Evolutionary conservation across 2,113 vertebrate genomes (phyloP), one percentile per base, ranked within the genome.

Genomic region (Ceyx margarethae): DNA sequence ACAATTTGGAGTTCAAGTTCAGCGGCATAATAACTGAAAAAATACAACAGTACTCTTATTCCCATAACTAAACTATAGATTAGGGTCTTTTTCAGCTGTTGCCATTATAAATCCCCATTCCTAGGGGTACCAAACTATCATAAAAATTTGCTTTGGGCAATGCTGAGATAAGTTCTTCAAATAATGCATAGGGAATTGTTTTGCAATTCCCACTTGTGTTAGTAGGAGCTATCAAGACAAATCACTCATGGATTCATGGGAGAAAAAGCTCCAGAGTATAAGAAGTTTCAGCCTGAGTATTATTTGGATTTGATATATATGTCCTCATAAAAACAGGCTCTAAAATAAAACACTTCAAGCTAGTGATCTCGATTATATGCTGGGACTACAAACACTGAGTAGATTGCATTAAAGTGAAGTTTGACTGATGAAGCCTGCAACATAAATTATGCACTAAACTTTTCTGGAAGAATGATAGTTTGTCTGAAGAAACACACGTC

Each of bases 1-100:
- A 94, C 92, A 95, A 94, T 96, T 95, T 95, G 85, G 82, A 94
- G 89, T 94, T 94, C 93, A 90, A 92, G 83, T 91, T 95, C 93
- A 96, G 87, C n/a, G 5, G 72, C 78, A 85, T 93, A 95, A 95
- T 92, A 94, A 91, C 84, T 71, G 78, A 87, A 95, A 95, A 93
- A 1, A 9, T 87, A 58, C 74, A 92, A 85, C 74, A 93, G 76
- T 87, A 67, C 89, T 88, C 82, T 92, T 80, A 93, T 87, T 94
- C 82, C 81, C 76, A 91, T 87, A 73, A 87, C 89, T 96, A 89
- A 96, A 94, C 61, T 94, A 88, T 92, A 95, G 92, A 95, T 96
- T 94, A 95, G 3, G 65, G 89, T 89, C 91, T 94, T 94, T 96
- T 94, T 87, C 86, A 65, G 75, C 92, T 95, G 90, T 94, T 96